Base-by-base conservation (phyloP, 2,797 vertebrate genomes). In the Phrynocephalus guinanensis region DNA sequence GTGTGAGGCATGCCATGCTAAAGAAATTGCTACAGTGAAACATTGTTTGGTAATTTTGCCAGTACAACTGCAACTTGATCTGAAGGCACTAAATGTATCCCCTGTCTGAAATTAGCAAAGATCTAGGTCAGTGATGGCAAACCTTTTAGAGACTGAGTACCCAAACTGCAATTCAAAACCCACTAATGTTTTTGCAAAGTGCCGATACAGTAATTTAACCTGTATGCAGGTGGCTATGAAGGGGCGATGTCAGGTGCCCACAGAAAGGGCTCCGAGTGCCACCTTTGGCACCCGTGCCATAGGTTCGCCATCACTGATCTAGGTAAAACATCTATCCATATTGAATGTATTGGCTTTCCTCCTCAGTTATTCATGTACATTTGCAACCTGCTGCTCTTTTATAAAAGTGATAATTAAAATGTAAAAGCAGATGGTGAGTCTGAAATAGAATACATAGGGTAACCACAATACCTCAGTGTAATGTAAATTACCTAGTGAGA, bases 381-480 rank as follows among this genome's bases (percentile, higher is more conserved):
- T 72, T 71, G 75, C 33, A 83, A 83, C 66, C 82, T 79, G 66
- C 86, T 87, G 66, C 24, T 83, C 30, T 79, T 83, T 83, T 83
- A 72, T 60, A 76, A 11, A 79, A 71, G 38, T 68, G 30, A 90
- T 92, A 93, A 89, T 93, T 92, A 92, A 93, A 93, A 93, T 81
- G 89, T 87, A 22, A 93, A 93, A 86, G 87, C 91, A 83, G 84
- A 66, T 94, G 92, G 90, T 87, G 88, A 84, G 87, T 73, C 83
- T 88, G 88, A 88, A 88, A 93, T 56, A 90, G 85, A 92, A 87
- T 87, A 77, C 67, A 67, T 93, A 88, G 70, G 86, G 71, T 91
- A 85, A 87, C 28, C 80, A 44, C 82, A 92, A 89, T 15, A 88
- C 88, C 84, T 70, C 10, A 0, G 28, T 91, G 77, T 89, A 86